Base-by-base conservation (phyloP, 2,113 vertebrate species). In the Prunella fulvescens region DNA sequence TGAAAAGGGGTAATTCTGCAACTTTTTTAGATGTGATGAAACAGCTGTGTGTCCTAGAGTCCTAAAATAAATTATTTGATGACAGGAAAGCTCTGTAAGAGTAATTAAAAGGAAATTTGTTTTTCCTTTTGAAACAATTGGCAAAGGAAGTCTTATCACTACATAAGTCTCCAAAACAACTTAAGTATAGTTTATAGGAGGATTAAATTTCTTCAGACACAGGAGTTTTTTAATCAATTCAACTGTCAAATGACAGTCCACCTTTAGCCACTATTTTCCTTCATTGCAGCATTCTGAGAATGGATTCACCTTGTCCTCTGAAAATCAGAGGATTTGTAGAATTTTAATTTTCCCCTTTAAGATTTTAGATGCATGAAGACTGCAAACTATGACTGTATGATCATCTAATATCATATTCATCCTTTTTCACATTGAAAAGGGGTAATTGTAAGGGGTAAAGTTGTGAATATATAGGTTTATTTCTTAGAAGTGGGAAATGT, bases 111-210 rank as follows among this genome's bases (percentile, higher is more conserved):
- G 80, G 77, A 96, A 78, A 81, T 86, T 35, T 79, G 31, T 14
- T 85, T 93, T 92, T 81, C 66, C n/a, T 85, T 74, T 81, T 31
- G 73, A 93, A 95, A 91, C 65, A 87, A 89, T 12, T 72, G 73
- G 86, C 62, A 91, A 73, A 84, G 53, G 69, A 96, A 89, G 72
- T 45, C 61, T 91, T 81, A 73, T 31, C 51, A 51, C 51, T 67
- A 39, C 6, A 1, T 51, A 84, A 39, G 33, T 76, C 44, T 81
- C 73, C 86, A 84, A 84, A 91, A 67, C 40, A 76, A 64, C 14
- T 37, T 28, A 78, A 90, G 57, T 58, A 39, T 0, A 65, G 42
- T 48, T 88, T 57, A 86, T 23, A 56, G 58, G 73, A 90, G 85
- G 56, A 72, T 56, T 57, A 19, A 13, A 37, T 37, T 92, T 92